These are phyloP conservation scores for Paramormyrops kingsleyae DNA, from an alignment of 2,113 vertebrate species.

Conservation along the genomic window DNA sequence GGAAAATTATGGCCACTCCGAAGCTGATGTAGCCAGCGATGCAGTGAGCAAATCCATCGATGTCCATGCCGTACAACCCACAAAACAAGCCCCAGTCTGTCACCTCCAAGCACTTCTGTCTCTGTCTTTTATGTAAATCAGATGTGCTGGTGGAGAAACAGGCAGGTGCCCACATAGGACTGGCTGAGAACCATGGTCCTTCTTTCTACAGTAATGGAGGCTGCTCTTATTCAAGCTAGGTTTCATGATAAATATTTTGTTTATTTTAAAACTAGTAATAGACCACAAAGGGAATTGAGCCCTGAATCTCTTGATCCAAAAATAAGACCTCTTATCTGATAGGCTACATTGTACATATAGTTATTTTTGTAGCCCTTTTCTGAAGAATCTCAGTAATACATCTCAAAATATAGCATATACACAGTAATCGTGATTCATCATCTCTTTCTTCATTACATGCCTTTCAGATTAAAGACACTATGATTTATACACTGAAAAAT, in stretches of 20 bases:
- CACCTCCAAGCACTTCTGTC: neutral
- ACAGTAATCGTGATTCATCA: neutral
- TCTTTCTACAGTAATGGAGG: neutral
- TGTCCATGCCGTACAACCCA: neutral
- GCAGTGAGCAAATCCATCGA: neutral
- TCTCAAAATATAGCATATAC: neutral
- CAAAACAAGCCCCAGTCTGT: neutral
- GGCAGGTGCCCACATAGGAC: neutral
- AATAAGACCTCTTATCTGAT: neutral
- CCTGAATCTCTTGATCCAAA: neutral
- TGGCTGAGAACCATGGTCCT: neutral
- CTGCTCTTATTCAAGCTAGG: neutral
- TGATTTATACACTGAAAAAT: neutral
- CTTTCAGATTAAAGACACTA: neutral
- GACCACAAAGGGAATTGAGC: neutral
- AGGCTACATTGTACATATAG: neutral
- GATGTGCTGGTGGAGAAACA: neutral
- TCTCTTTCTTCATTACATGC: neutral
- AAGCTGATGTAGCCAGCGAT: neutral
- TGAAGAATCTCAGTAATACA: neutral
- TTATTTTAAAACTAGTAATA: neutral
- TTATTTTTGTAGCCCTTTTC: neutral
- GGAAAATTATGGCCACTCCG: neutral
- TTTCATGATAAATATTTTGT: neutral
- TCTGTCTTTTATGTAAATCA: neutral